Evolutionary conservation across 2,888 invertebrate species (phyloP), one percentile per base, ranked within the genome.

Genomic region (Hipparchia semele): DNA sequence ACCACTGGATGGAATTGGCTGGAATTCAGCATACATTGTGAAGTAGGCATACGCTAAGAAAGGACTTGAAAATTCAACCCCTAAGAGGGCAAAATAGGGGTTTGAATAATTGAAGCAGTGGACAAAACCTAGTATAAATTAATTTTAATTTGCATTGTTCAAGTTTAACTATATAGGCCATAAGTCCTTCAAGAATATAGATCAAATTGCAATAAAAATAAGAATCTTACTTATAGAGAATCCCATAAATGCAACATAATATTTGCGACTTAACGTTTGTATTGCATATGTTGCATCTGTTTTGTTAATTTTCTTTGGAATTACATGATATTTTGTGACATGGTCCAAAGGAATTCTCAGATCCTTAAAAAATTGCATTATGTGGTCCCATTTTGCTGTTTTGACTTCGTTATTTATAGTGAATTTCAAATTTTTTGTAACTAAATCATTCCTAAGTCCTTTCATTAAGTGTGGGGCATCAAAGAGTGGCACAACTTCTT

Each of bases 291-390:
- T 23, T 58, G 58, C 58, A 13, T 58, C 58, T 13, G 7, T 58
- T 58, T 58, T 58, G 58, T 58, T 58, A 23, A 58, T 58, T 58
- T 58, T 58, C 8, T 58, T 58, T 3, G 58, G 58, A 23, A 58
- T 8, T 8, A 58, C 58, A 58, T 58, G 58, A 23, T 58, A 58
- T 58, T 23, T 23, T 23, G 58, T 58, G 58, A 58, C 13, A 58
- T 58, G 13, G 13, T 13, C 6, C 8, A 58, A 58, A 56, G 49
- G 6, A 6, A 8, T 8, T 8, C 13, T 13, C 7, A 23, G 0
- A 8, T 7, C 13, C 23, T 6, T 58, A 7, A 58, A 58, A 58
- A 58, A 23, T 58, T 58, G 8, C 58, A 58, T 1, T 23, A 58
- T 23, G 23, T 58, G 58, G 8, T 58, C 58, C 58, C 13, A 58